These are phyloP conservation scores for Hesperia comma DNA, from an alignment of 2,888 invertebrate species.

Conservation along the genomic window DNA sequence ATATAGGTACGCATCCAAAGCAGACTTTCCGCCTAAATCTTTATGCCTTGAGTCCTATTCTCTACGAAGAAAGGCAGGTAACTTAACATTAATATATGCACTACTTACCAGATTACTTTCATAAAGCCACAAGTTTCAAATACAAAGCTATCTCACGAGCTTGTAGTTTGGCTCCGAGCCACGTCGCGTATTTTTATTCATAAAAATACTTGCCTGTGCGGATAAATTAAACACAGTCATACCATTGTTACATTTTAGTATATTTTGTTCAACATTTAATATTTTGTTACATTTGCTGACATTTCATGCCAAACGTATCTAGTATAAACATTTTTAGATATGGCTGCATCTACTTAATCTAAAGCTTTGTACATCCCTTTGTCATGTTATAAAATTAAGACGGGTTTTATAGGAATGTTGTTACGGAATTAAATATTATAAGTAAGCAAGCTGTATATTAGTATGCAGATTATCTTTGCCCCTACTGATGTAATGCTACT, in stretches of 20 bases:
- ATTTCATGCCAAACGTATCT: background rate
- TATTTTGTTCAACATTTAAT: background rate
- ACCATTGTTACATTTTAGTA: constrained; percentile 6
- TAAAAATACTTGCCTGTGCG: constrained; percentile 8
- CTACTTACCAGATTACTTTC: constrained; percentile 22
- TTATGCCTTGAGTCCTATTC: too few species aligned
- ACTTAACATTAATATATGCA: background rate
- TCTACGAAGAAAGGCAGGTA: too few species aligned
- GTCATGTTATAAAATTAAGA: background rate
- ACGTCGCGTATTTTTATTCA: constrained; percentile 8
- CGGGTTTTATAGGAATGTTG: too few species aligned
- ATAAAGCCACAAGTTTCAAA: background rate
- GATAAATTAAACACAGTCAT: constrained; percentile 14
- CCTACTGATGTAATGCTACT: too few species aligned
- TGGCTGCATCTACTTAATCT: background rate
- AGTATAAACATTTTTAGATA: background rate
- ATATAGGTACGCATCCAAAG: too few species aligned
- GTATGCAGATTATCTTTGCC: too few species aligned
- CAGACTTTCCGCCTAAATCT: too few species aligned
- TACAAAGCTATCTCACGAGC: background rate
- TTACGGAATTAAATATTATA: too few species aligned
- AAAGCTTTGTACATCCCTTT: background rate
- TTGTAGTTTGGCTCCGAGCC: constrained; percentile 3
- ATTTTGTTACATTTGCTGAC: background rate
- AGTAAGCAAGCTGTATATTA: too few species aligned